A percentile compares a stretch with the other conserved stretches of the same genome.
Conservation (phyloP, 2,113 vertebrate genomes). For the Gnathonemus longibarbis region DNA sequence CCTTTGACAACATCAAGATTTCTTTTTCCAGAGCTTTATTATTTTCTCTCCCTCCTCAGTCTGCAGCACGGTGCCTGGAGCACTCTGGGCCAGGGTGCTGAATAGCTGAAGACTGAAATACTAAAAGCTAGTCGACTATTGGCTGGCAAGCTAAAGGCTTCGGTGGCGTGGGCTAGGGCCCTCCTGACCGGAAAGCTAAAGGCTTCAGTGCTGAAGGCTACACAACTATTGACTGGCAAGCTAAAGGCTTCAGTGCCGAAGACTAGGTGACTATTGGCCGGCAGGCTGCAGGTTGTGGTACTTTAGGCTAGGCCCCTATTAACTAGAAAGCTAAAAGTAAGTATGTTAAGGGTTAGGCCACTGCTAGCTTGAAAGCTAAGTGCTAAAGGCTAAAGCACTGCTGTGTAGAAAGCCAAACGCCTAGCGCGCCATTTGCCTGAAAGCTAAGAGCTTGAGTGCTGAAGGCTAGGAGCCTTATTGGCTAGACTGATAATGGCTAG, state of each 20-base stretch:
- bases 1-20: slow-evolving; percentile 70
- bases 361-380: not conserved
- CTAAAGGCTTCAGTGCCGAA: not conserved
- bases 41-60: slow-evolving; percentile 29
- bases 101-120: slow-evolving; percentile 20
- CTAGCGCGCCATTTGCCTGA: not conserved
- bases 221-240: not conserved
- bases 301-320: not conserved
- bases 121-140: too few relatives aligned
- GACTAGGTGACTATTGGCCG: not conserved
- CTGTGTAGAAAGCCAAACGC: not conserved
- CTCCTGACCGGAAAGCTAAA: not conserved
- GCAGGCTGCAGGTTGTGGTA: not conserved
- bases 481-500: not conserved
- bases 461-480: not conserved
- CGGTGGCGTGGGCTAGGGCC: not conserved
- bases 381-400: not conserved
- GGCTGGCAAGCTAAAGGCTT: slow-evolving; percentile 24
- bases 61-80: slow-evolving; percentile 38
- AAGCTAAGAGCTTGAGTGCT: not conserved
- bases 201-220: not conserved
- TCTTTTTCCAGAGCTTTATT: slow-evolving; percentile 45
- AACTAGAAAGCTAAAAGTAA: not conserved
- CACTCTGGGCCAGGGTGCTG: slow-evolving; percentile 35
- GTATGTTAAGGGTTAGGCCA: not conserved